Conservation (phyloP, 2,888 invertebrate species). For the Zaprionus obscuricornis region DNA sequence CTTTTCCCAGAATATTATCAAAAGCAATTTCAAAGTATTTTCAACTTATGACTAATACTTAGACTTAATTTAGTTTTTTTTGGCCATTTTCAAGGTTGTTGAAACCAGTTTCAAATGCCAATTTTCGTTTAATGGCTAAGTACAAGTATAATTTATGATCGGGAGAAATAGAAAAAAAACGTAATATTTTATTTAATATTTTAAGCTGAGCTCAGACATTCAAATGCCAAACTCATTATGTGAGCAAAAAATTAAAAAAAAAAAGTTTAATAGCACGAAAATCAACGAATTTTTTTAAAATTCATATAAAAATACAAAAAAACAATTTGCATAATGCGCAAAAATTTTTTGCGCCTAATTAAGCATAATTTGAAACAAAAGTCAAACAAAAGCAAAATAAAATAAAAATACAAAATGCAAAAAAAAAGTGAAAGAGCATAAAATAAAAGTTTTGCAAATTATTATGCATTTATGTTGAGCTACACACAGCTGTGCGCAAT, state of each 20-base stretch:
- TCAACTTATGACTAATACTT: too few relatives aligned
- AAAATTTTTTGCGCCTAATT: slow-evolving; percentile 36
- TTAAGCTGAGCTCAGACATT: slow-evolving; percentile 41
- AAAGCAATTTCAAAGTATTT: too few relatives aligned
- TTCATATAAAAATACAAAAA: slow-evolving; percentile 12
- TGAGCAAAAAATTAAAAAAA: too few relatives aligned
- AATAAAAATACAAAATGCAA: too few relatives aligned
- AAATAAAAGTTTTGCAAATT: slow-evolving; percentile 34
- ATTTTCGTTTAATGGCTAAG: slow-evolving; percentile 11
- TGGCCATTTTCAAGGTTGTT: slow-evolving; percentile 32
- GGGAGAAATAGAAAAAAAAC: too few relatives aligned
- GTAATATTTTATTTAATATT: slow-evolving; percentile 4
- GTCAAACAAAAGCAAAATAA: too few relatives aligned
- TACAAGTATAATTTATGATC: slow-evolving; percentile 24
- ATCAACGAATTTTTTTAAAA: slow-evolving; percentile 6
- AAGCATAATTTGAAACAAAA: slow-evolving; percentile 17
- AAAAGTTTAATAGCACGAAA: background rate
- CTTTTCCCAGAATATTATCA: too few relatives aligned
- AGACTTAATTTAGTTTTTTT: too few relatives aligned
- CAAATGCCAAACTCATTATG: slow-evolving; percentile 4
- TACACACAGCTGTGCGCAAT: slow-evolving; percentile 19
- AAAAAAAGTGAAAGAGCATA: too few relatives aligned
- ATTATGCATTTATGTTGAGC: slow-evolving; percentile 21
- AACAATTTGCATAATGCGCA: slow-evolving; percentile 42
- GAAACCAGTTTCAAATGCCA: slow-evolving; percentile 28